Conservation (phyloP, 2,888 invertebrate genomes). For the Melanostoma scalare region DNA sequence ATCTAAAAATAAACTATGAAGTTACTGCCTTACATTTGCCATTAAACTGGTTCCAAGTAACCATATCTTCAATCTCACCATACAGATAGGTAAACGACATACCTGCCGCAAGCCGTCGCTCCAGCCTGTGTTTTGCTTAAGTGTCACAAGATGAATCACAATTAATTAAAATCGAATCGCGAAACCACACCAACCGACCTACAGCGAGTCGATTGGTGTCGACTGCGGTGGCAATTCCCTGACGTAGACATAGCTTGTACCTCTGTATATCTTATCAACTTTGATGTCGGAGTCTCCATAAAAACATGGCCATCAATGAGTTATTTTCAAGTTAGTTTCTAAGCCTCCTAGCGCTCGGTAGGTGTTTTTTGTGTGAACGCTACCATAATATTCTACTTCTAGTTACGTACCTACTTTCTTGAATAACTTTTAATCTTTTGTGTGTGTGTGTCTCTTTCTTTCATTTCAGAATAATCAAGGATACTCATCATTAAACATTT, state of each 20-base stretch:
- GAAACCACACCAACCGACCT: neutral
- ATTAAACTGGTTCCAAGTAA: slow-evolving; percentile 21
- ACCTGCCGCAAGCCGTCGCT: neutral
- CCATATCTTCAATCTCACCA: slow-evolving; percentile 14
- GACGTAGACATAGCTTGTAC: slow-evolving; percentile 32
- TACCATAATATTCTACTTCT: neutral
- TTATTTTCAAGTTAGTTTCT: slow-evolving; percentile 50
- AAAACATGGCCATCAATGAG: slow-evolving; percentile 43
- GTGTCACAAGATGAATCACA: slow-evolving; percentile 55
- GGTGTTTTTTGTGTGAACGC: slow-evolving; percentile 6
- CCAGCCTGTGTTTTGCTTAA: neutral
- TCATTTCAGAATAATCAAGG: slow-evolving; percentile 92
- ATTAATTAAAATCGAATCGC: slow-evolving; percentile 32
- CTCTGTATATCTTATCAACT: slow-evolving; percentile 42
- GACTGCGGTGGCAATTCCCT: slow-evolving; percentile 37
- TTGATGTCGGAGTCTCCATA: slow-evolving; percentile 42
- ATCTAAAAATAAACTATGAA: slow-evolving; percentile 54
- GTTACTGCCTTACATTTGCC: slow-evolving; percentile 1
- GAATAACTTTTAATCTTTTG: slow-evolving; percentile 7
- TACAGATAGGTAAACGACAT: slow-evolving; percentile 34
- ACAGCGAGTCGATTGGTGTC: neutral
- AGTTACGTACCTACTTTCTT: neutral
- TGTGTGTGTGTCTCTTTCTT: slow-evolving; percentile 10
- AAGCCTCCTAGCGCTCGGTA: slow-evolving; percentile 56
- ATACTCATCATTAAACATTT: slow-evolving; percentile 84